Evolutionary conservation across 2,888 invertebrate species (phyloP).

Genomic region (Spodoptera picta): DNA sequence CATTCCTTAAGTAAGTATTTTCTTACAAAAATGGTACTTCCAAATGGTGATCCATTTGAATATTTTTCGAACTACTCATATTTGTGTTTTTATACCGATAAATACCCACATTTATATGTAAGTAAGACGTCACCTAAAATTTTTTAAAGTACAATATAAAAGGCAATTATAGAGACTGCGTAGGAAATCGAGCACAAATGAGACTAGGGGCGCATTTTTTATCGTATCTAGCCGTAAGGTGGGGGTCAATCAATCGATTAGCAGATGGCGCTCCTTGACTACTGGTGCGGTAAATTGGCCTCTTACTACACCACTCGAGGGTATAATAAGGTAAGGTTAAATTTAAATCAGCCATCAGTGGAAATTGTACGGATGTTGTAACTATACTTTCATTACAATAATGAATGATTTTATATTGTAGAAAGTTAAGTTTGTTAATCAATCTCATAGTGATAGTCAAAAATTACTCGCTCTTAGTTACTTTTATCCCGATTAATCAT

Average conservation of each 20-base stretch:
- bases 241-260: conserved; percentile 88
- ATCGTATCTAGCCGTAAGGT: conserved; percentile 74
- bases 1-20: no score
- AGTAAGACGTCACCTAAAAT: background rate
- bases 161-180: conserved; percentile 68
- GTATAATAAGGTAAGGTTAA: conserved; percentile 77
- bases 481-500: conserved; percentile 7
- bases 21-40: no score
- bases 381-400: no score
- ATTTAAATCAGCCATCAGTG: conserved; percentile 59
- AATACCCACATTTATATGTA: no score
- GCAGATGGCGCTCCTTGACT: conserved; percentile 85
- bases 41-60: no score
- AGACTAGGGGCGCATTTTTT: conserved; percentile 75
- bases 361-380: conserved; percentile 6
- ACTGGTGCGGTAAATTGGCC: conserved; percentile 85
- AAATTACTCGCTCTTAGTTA: background rate
- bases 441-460: background rate
- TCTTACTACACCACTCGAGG: conserved; percentile 70
- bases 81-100: no score
- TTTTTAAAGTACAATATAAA: conserved; percentile 41
- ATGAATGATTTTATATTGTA: background rate
- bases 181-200: conserved; percentile 69
- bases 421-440: background rate
- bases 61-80: no score